Percentiles rank a stretch among this genome's conserved stretches.
phyloP scores from a whole-genome alignment of 2,113 vertebrate species.

The Atherinomorus stipes region DNA sequence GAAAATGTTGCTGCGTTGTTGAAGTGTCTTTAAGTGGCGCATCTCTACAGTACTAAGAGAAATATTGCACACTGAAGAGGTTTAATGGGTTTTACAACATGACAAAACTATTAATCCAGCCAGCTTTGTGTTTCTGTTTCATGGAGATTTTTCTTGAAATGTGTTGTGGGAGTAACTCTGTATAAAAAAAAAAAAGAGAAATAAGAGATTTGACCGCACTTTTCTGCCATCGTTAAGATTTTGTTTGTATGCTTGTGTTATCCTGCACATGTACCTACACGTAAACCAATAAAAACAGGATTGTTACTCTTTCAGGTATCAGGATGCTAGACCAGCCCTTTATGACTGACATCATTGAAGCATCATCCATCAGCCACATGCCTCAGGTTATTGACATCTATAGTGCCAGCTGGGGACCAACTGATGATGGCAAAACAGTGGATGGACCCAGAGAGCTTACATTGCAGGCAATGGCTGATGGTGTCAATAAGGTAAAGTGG shows the following conservation, averaged over 20 bases:
- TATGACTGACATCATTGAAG: slow-evolving; percentile 99
- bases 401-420: slow-evolving; percentile 99
- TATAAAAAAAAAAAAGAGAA: slow-evolving; percentile 30
- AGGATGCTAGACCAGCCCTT: slow-evolving; percentile 98
- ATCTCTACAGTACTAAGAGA: slow-evolving; percentile 7
- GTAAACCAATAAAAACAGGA: neutral
- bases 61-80: slow-evolving; percentile 18
- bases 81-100: slow-evolving; percentile 6
- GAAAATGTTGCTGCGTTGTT: slow-evolving; percentile 2
- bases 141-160: slow-evolving; percentile 40
- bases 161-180: neutral
- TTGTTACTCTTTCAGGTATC: slow-evolving; percentile 85
- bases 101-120: slow-evolving; percentile 30
- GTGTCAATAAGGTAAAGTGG: slow-evolving; percentile 93
- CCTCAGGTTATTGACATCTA: slow-evolving; percentile 98
- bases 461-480: slow-evolving; percentile 97
- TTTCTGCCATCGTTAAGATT: neutral
- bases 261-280: too few relatives aligned
- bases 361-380: slow-evolving; percentile 99
- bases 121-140: slow-evolving; percentile 13
- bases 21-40: neutral
- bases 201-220: slow-evolving; percentile 15
- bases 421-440: slow-evolving; percentile 97
- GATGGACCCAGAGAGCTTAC: slow-evolving; percentile 98
- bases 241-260: slow-evolving; percentile 1